Conservation (phyloP, 2,113 vertebrate species). For the Ictalurus furcatus region DNA sequence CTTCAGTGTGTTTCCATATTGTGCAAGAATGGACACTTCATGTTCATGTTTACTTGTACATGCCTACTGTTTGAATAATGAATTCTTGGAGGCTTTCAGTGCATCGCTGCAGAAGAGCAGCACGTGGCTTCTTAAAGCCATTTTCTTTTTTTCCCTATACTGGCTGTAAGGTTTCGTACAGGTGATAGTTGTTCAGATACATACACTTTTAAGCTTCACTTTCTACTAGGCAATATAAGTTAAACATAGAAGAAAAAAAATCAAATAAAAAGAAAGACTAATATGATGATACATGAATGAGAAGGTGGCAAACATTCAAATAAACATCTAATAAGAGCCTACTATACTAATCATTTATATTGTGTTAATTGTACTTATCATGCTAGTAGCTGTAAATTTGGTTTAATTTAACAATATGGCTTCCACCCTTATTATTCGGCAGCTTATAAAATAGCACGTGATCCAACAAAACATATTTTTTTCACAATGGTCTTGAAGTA, state of each 20-base stretch:
- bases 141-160: background rate
- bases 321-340: background rate
- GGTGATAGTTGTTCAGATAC: background rate
- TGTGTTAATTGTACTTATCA: background rate
- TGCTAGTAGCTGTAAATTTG: background rate
- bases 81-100: background rate
- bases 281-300: background rate
- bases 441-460: background rate
- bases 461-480: background rate
- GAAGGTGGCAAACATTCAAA: background rate
- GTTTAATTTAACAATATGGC: background rate
- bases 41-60: slow-evolving; percentile 1
- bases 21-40: background rate
- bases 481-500: background rate
- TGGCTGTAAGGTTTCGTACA: background rate
- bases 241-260: background rate
- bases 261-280: background rate
- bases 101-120: background rate
- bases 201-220: background rate
- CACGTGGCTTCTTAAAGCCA: background rate
- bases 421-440: background rate
- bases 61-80: slow-evolving; percentile 23
- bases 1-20: background rate
- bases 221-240: background rate
- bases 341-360: background rate